These are phyloP conservation scores for Pandemis heparana DNA, from an alignment of 2,888 invertebrate genomes.

Conservation along the genomic window DNA sequence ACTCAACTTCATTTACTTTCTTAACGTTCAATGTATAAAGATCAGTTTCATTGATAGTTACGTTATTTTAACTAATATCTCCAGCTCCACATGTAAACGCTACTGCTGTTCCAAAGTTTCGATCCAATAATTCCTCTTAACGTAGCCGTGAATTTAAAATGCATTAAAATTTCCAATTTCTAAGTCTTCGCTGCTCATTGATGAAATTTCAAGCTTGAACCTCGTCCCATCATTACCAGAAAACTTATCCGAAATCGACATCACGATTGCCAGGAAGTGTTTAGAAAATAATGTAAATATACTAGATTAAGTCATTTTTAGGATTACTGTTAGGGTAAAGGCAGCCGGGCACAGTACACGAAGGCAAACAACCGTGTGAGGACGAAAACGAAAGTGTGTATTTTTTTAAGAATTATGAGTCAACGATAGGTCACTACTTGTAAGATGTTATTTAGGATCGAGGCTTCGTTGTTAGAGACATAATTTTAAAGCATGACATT, in stretches of 20 bases:
- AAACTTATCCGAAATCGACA: slow-evolving; percentile 57
- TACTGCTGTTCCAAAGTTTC: slow-evolving; percentile 14
- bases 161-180: slow-evolving; percentile 40
- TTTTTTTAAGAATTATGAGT: slow-evolving; percentile 80
- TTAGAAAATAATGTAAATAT: slow-evolving; percentile 77
- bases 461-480: slow-evolving; percentile 61
- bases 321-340: slow-evolving; percentile 67
- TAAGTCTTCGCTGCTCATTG: slow-evolving; percentile 74
- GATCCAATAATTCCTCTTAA: slow-evolving; percentile 20
- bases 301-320: slow-evolving; percentile 73
- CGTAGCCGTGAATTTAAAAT: slow-evolving; percentile 38
- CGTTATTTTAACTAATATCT: slow-evolving; percentile 14
- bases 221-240: slow-evolving; percentile 65
- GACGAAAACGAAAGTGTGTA: slow-evolving; percentile 70
- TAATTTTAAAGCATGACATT: slow-evolving; percentile 55
- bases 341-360: slow-evolving; percentile 72
- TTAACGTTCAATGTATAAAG: slow-evolving; percentile 40
- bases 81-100: slow-evolving; percentile 8
- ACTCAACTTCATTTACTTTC: slow-evolving; percentile 29
- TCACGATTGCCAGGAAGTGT: slow-evolving; percentile 79
- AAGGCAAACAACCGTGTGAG: slow-evolving; percentile 57
- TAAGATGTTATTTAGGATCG: slow-evolving; percentile 77
- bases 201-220: slow-evolving; percentile 81
- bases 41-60: slow-evolving; percentile 48
- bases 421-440: slow-evolving; percentile 67